A percentile compares a stretch with the other conserved stretches of the same genome.
phyloP scores from a whole-genome alignment of 2,797 vertebrate species.

The Etheostoma nigrum region DNA sequence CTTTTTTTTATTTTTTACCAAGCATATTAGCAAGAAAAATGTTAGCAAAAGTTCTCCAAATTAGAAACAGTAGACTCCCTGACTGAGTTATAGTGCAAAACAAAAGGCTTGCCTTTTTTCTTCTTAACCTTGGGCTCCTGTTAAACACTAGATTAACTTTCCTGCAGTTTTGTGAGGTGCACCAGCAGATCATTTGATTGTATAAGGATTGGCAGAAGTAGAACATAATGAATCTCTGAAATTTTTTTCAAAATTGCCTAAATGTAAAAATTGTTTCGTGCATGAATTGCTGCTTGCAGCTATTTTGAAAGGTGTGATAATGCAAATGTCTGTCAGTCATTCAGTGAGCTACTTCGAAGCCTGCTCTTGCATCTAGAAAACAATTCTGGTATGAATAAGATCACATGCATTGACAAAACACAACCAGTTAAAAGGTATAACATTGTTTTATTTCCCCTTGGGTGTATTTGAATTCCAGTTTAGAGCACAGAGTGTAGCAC shows the following conservation, averaged over 20 bases:
- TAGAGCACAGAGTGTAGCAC: slow-evolving; percentile 84
- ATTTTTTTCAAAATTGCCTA: neutral
- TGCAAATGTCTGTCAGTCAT: neutral
- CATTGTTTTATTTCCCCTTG: slow-evolving; percentile 38
- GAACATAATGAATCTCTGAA: neutral
- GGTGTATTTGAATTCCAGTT: slow-evolving; percentile 85
- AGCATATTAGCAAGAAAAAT: neutral
- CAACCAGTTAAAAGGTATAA: slow-evolving; percentile 32
- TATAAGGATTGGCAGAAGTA: neutral
- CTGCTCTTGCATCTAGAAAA: neutral
- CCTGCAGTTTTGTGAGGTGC: neutral
- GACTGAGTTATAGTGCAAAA: neutral
- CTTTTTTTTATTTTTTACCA: neutral
- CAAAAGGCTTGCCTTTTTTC: neutral
- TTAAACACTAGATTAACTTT: neutral
- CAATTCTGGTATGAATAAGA: neutral
- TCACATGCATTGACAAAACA: slow-evolving; percentile 6
- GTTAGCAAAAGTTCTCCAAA: neutral
- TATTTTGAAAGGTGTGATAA: neutral
- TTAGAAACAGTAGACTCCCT: neutral
- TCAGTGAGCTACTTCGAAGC: neutral
- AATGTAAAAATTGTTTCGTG: neutral
- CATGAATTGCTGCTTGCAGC: neutral
- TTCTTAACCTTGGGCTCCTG: too few relatives aligned
- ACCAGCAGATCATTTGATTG: neutral